Evolutionary conservation across 1,140 invertebrate genomes (phyloP), one percentile per base, ranked within the genome.

Genomic region (Neoseiulus cucumeris): DNA sequence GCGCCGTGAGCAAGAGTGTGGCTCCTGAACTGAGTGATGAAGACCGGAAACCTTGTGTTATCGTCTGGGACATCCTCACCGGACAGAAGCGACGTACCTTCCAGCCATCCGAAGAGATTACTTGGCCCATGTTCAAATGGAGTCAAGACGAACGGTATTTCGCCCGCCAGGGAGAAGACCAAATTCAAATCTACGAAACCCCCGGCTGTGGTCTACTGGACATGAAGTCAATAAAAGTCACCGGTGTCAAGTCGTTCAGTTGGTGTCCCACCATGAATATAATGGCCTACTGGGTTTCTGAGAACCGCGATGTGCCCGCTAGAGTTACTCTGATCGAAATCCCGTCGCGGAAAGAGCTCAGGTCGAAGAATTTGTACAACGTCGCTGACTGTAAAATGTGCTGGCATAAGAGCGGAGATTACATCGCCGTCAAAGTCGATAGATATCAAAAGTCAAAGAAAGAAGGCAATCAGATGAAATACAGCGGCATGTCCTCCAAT

Each of bases 401-500:
- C 75, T 99, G 96, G 96, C 95, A 98, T 77, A 97, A 96, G 75
- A 89, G 85, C 66, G 96, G 95, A 7, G 91, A 97, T 73, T 96
- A 93, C 75, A 79, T 98, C 17, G 97, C 94, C 74, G 93, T 98
- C 0, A 97, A 98, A 80, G 94, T 98, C 0, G 93, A 98, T 76
- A 83, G 95, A 17, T 98, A 96, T 75, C 85, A 87, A 2, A 98
- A 97, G 79, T 81, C 85, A n/a, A 78, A 92, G 85, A 80, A 94
- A 85, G 76, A 92, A 84, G 79, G 89, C 78, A 73, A 91, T 69
- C 82, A 84, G 65, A 74, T 73, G 68, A 98, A 98, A 78, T 98
- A 97, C 74, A 87, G 87, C 68, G 85, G 94, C 70, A 89, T 96
- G 82, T 94, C 93, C 71, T 96, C 91, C 77, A 98, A 98, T 75